Evolutionary conservation across 2,113 vertebrate genomes (phyloP).

Genomic region (Thermophis baileyi): DNA sequence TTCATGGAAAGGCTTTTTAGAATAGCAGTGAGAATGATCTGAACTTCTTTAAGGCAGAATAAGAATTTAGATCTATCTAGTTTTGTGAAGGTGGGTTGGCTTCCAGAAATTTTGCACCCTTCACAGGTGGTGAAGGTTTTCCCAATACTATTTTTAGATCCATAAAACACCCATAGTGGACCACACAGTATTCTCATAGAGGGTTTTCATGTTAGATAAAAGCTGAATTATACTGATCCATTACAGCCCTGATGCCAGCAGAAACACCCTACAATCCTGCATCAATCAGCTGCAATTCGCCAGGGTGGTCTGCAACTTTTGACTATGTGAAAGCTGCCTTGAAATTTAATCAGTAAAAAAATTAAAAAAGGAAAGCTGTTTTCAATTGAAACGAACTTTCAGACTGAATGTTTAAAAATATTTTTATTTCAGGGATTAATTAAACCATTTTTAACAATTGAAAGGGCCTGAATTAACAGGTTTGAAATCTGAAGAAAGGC

Average conservation of each 20-base stretch:
- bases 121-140: conserved; percentile 6
- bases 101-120: conserved; percentile 19
- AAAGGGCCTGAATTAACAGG: background rate
- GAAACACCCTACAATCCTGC: conserved; percentile 28
- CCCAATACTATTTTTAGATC: conserved; percentile 15
- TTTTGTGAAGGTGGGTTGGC: conserved; percentile 16
- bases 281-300: conserved; percentile 24
- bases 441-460: background rate
- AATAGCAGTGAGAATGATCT: background rate
- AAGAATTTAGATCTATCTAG: conserved; percentile 7
- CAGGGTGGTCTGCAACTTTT: conserved; percentile 15
- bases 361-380: conserved; percentile 8
- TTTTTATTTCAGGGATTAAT: background rate
- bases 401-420: background rate
- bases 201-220: conserved; percentile 24
- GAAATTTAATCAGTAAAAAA: conserved; percentile 32
- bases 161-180: conserved; percentile 24
- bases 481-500: background rate
- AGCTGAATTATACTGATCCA: conserved; percentile 28
- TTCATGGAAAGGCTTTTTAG: background rate
- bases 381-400: conserved; percentile 25
- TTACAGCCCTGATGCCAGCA: conserved; percentile 22
- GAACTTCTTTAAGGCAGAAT: background rate
- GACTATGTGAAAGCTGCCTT: conserved; percentile 23
- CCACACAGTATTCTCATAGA: conserved; percentile 28